Evolutionary conservation across 1,140 invertebrate species (phyloP).

Genomic region (Heliconius himera): DNA sequence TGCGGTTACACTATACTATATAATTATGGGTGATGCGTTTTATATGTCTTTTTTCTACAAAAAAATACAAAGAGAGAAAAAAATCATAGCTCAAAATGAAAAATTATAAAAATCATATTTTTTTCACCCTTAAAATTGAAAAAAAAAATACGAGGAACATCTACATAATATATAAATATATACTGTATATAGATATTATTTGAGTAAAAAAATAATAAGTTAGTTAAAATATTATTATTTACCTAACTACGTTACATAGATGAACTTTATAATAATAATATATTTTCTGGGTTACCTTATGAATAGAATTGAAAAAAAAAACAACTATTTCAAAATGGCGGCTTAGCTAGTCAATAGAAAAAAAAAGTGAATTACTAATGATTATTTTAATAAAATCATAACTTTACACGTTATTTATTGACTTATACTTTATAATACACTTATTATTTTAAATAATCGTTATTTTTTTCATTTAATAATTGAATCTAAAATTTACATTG

Average conservation of each 20-base stretch:
- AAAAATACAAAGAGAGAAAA: background rate
- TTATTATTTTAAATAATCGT: slow-evolving; percentile 22
- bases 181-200: slow-evolving; percentile 35
- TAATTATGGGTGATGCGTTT: slow-evolving; percentile 36
- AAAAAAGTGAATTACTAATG: slow-evolving; percentile 14
- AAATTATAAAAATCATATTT: background rate
- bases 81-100: background rate
- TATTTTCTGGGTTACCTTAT: slow-evolving; percentile 34
- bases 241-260: slow-evolving; percentile 41
- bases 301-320: slow-evolving; percentile 19
- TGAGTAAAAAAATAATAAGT: slow-evolving; percentile 52
- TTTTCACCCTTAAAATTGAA: background rate
- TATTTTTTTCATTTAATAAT: slow-evolving; percentile 13
- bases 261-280: slow-evolving; percentile 37
- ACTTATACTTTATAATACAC: slow-evolving; percentile 24
- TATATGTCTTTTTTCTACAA: background rate
- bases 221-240: slow-evolving; percentile 40
- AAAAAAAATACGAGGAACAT: slow-evolving; percentile 37
- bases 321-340: slow-evolving; percentile 33
- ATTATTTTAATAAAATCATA: slow-evolving; percentile 25
- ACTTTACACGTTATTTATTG: slow-evolving; percentile 19
- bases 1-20: slow-evolving; percentile 25
- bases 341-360: slow-evolving; percentile 10
- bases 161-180: slow-evolving; percentile 35
- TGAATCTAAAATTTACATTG: slow-evolving; percentile 30